Evolutionary conservation across 1,140 invertebrate species (phyloP).

Genomic region (Caenorhabditis briggsae): DNA sequence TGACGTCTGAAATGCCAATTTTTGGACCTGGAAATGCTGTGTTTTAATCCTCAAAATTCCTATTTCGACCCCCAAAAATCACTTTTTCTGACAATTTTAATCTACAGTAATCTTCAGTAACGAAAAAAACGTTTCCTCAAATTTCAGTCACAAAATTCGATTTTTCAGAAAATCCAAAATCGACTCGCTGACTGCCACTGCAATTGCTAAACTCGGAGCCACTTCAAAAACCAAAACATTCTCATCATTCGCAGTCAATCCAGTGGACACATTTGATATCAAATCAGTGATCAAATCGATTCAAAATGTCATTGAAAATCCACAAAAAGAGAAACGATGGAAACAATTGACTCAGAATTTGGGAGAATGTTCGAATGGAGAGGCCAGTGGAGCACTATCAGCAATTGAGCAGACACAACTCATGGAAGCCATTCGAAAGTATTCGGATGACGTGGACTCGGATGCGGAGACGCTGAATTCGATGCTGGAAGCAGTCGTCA

Average conservation of each 20-base stretch:
- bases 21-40: too few species aligned
- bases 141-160: not conserved
- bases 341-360: constrained; percentile 24
- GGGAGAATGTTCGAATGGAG: constrained; percentile 40
- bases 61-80: too few species aligned
- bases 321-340: constrained; percentile 38
- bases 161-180: constrained; percentile 44
- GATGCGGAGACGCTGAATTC: not conserved
- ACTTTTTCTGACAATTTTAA: too few species aligned
- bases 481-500: not conserved
- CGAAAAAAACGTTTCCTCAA: too few species aligned
- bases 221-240: constrained; percentile 29
- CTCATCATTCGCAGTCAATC: constrained; percentile 31
- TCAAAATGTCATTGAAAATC: constrained; percentile 46
- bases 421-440: not conserved
- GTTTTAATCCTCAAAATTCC: too few species aligned
- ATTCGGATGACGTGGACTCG: constrained; percentile 7
- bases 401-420: constrained; percentile 21
- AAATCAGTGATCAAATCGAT: not conserved
- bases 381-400: constrained; percentile 32
- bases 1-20: too few species aligned
- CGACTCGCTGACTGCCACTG: constrained; percentile 16
- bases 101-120: too few species aligned
- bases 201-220: not conserved
- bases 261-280: constrained; percentile 18